Percentiles rank a stretch among this genome's conserved stretches.
Evolutionary conservation across 23 tunicate genomes (phyloP).

Genomic region (Trididemnum clinides): DNA sequence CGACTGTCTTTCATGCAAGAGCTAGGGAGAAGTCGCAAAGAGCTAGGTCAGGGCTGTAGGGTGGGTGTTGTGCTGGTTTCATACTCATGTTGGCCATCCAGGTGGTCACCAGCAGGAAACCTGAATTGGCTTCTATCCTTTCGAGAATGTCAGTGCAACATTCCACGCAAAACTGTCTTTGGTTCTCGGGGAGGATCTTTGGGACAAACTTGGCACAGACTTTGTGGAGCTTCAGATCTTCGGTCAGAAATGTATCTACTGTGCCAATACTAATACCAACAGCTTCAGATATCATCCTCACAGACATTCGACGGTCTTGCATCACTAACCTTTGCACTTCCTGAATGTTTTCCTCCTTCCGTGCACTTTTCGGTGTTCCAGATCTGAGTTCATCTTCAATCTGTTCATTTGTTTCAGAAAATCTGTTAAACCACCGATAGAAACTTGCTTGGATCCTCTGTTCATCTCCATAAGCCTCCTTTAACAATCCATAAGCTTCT

Average conservation of each 20-base stretch:
- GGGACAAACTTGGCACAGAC: conserved; percentile 23
- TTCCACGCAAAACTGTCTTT: conserved; percentile 22
- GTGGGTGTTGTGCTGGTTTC: conserved; percentile 15
- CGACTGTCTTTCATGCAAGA: no score
- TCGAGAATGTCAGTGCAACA: conserved; percentile 17
- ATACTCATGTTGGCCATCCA: conserved; percentile 11
- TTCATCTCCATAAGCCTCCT: conserved; percentile 17
- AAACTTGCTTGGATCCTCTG: conserved; percentile 18
- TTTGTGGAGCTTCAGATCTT: conserved; percentile 9
- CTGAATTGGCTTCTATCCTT: conserved; percentile 8
- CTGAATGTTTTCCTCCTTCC: conserved; percentile 24
- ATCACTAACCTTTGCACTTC: conserved; percentile 19
- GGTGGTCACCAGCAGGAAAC: conserved; percentile 17
- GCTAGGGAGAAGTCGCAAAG: conserved; percentile 24
- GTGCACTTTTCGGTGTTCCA: conserved; percentile 24
- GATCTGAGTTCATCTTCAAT: conserved; percentile 14
- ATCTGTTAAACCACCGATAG: conserved; percentile 22
- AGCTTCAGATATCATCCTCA: conserved; percentile 22
- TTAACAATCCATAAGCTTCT: conserved; percentile 6
- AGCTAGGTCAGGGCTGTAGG: conserved; percentile 10
- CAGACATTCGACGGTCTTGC: conserved; percentile 10
- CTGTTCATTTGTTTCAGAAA: conserved; percentile 13
- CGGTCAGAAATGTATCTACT: conserved; percentile 18
- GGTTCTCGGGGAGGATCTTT: conserved; percentile 20
- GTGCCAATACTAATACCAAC: conserved; percentile 16